Evolutionary conservation across 2,113 vertebrate genomes (phyloP).

Genomic region (Ramphastos sulfuratus): DNA sequence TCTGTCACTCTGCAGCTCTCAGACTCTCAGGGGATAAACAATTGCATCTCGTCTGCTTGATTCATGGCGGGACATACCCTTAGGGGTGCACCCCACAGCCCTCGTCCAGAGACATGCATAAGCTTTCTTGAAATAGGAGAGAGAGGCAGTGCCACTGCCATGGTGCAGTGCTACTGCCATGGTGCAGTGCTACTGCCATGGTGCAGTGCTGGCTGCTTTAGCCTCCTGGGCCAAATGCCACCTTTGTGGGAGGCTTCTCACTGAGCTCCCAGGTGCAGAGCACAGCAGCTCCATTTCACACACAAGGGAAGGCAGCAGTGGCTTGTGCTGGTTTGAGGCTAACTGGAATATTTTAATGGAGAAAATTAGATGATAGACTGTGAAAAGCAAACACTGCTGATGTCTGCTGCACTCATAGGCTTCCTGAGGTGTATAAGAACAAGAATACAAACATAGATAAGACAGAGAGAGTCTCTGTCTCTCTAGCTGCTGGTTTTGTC

Average conservation of each 20-base stretch:
- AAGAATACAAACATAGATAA: too few relatives aligned
- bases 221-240: background rate
- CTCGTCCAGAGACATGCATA: accelerated
- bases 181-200: background rate
- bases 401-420: too few relatives aligned
- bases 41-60: background rate
- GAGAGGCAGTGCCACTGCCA: background rate
- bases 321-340: too few relatives aligned
- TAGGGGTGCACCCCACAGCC: background rate
- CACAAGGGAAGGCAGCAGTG: background rate
- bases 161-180: too few relatives aligned
- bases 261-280: accelerated
- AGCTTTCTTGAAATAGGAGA: background rate
- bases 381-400: too few relatives aligned
- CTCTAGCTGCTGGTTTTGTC: too few relatives aligned
- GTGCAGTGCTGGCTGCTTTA: background rate
- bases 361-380: too few relatives aligned
- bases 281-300: accelerated
- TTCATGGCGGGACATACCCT: accelerated
- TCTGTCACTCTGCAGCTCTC: background rate
- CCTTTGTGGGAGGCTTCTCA: background rate
- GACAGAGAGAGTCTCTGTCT: too few relatives aligned
- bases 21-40: background rate
- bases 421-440: too few relatives aligned
- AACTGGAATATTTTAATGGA: too few relatives aligned